Evolutionary conservation across 1,140 invertebrate species (phyloP).

Genomic region (Aphidius gifuensis): DNA sequence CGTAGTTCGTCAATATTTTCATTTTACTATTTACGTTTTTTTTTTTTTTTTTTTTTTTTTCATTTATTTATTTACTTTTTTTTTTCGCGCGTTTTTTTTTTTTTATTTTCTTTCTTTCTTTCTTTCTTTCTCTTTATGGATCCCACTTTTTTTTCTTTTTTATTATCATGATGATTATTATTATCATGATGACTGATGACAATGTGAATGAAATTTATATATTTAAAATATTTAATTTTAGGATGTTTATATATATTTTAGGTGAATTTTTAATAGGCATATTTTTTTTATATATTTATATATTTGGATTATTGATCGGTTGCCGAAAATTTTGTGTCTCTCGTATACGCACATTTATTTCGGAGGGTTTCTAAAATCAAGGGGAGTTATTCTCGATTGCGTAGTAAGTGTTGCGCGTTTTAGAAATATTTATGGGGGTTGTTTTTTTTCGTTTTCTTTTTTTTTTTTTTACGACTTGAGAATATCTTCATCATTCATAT

Average conservation of each 20-base stretch:
- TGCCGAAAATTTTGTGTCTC: constrained; percentile 20
- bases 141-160: background rate
- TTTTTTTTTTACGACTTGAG: no score
- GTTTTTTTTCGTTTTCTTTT: background rate
- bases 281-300: constrained; percentile 12
- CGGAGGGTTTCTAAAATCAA: constrained; percentile 24
- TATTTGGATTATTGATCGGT: constrained; percentile 36
- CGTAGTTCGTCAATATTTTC: no score
- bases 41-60: constrained; percentile 1
- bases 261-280: background rate
- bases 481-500: no score
- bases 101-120: background rate
- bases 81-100: no score
- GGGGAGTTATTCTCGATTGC: constrained; percentile 36
- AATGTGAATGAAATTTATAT: no score
- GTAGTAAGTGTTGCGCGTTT: constrained; percentile 30
- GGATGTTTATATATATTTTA: no score
- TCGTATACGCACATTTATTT: background rate
- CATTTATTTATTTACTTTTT: background rate
- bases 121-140: background rate
- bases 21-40: background rate
- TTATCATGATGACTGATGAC: no score
- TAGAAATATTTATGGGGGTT: background rate
- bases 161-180: no score
- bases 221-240: no score